Percentiles rank a stretch among this genome's conserved stretches.
These are phyloP conservation scores for Lampropteryx suffumata DNA, from an alignment of 2,888 invertebrate species.

Conservation along the genomic window DNA sequence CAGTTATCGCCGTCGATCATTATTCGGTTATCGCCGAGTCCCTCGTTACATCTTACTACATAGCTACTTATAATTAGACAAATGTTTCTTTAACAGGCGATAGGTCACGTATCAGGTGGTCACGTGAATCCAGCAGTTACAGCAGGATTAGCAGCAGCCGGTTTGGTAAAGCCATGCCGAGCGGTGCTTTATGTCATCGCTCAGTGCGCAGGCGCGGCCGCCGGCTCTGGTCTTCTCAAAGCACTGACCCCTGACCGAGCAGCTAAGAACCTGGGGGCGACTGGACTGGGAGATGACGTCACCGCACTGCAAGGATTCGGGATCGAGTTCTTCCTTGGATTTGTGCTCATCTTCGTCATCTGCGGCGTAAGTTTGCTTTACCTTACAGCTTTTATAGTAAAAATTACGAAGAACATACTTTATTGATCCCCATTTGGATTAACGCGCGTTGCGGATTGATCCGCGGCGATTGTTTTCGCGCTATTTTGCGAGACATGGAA, in stretches of 20 bases:
- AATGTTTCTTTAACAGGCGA: slow-evolving; percentile 79
- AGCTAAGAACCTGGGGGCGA: slow-evolving; percentile 87
- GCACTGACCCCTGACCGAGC: slow-evolving; percentile 86
- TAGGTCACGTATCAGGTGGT: slow-evolving; percentile 94
- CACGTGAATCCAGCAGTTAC: slow-evolving; percentile 98
- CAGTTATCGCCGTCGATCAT: too few species aligned
- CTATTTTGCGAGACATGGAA: too few species aligned
- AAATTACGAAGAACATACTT: too few species aligned
- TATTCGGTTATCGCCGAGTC: too few species aligned
- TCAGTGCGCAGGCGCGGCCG: slow-evolving; percentile 92
- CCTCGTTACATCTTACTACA: too few species aligned
- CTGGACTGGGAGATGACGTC: slow-evolving; percentile 83
- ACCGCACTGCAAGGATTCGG: slow-evolving; percentile 92
- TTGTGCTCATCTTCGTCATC: slow-evolving; percentile 94
- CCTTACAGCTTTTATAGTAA: too few species aligned
- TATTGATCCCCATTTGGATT: too few species aligned
- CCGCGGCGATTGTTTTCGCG: too few species aligned
- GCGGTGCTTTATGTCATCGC: slow-evolving; percentile 90
- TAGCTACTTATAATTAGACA: not conserved
- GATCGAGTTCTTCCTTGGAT: slow-evolving; percentile 94
- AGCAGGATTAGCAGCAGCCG: slow-evolving; percentile 88
- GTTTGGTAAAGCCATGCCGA: slow-evolving; percentile 89
- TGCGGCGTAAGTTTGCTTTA: slow-evolving; percentile 88
- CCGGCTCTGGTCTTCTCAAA: slow-evolving; percentile 89
- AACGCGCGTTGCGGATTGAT: too few species aligned